These are phyloP conservation scores for Neocrepidodera transversa DNA, from an alignment of 2,888 invertebrate species.

Conservation along the genomic window DNA sequence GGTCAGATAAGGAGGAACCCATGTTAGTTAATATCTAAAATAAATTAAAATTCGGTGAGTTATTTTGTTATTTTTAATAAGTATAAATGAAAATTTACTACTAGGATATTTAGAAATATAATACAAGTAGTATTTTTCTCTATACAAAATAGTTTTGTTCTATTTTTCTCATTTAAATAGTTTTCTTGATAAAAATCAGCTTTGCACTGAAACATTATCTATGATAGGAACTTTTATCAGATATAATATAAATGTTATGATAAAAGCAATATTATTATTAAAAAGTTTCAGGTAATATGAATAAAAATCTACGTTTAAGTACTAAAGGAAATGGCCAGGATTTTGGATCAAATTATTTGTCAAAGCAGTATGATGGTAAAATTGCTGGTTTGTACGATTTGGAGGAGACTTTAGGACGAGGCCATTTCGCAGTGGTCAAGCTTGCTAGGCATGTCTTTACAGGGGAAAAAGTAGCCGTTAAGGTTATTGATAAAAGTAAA, in stretches of 20 bases:
- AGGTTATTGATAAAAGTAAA: slow-evolving; percentile 98
- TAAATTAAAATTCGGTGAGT: slow-evolving; percentile 29
- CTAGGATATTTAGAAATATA: background rate
- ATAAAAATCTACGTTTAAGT: slow-evolving; percentile 26
- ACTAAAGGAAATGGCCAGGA: slow-evolving; percentile 26
- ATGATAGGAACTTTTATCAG: too few relatives aligned
- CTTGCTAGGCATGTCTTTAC: slow-evolving; percentile 98
- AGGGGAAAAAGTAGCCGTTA: slow-evolving; percentile 96
- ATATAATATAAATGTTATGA: too few relatives aligned
- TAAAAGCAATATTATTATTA: too few relatives aligned
- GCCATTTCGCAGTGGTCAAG: slow-evolving; percentile 99
- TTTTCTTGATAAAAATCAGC: too few relatives aligned
- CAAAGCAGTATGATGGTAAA: slow-evolving; percentile 74
- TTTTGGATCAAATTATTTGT: slow-evolving; percentile 9
- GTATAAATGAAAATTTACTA: background rate
- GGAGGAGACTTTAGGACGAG: slow-evolving; percentile 95
- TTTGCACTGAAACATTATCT: too few relatives aligned
- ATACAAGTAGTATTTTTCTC: background rate
- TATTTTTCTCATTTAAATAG: too few relatives aligned
- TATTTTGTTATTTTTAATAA: slow-evolving; percentile 6
- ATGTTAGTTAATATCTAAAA: slow-evolving; percentile 18
- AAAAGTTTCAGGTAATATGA: slow-evolving; percentile 24
- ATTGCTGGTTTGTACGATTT: slow-evolving; percentile 97
- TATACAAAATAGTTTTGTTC: background rate
- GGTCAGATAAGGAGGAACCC: slow-evolving; percentile 24